Evolutionary conservation across 2,888 invertebrate genomes (phyloP).

Genomic region (Neoitamus cyanurus): DNA sequence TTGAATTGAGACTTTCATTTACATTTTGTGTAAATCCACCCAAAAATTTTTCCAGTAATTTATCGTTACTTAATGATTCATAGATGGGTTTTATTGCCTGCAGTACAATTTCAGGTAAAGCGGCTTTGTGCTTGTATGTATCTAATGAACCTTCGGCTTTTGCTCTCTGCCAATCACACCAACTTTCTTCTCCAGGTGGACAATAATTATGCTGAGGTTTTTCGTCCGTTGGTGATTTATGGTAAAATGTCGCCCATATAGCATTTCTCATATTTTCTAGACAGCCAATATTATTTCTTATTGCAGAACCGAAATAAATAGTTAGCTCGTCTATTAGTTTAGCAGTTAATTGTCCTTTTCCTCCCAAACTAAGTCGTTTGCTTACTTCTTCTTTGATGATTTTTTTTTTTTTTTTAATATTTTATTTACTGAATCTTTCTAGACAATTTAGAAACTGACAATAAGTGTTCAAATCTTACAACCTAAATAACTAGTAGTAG

Average conservation of each 20-base stretch:
- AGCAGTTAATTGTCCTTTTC: slow-evolving; percentile 54
- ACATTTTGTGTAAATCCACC: slow-evolving; percentile 52
- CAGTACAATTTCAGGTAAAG: slow-evolving; percentile 47
- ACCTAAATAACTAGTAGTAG: too few species aligned
- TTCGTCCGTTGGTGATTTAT: slow-evolving; percentile 57
- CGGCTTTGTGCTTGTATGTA: slow-evolving; percentile 42
- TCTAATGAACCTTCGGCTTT: slow-evolving; percentile 23
- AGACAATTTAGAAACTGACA: too few species aligned
- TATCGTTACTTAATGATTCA: slow-evolving; percentile 45
- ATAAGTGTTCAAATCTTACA: too few species aligned
- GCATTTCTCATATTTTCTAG: slow-evolving; percentile 56
- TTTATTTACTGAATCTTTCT: too few species aligned
- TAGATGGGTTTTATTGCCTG: slow-evolving; percentile 52
- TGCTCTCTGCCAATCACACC: slow-evolving; percentile 53
- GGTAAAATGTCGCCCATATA: slow-evolving; percentile 58
- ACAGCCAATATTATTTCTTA: slow-evolving; percentile 56
- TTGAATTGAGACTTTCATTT: slow-evolving; percentile 46
- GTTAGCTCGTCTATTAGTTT: slow-evolving; percentile 58
- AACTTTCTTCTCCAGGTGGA: slow-evolving; percentile 51
- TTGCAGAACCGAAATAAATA: slow-evolving; percentile 58
- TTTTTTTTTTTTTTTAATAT: too few species aligned
- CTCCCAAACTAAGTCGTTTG: slow-evolving; percentile 50
- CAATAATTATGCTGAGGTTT: slow-evolving; percentile 57
- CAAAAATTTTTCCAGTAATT: not conserved
- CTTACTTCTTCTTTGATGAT: too few species aligned